These are phyloP conservation scores for Drosophila koepferae DNA, from an alignment of 2,888 invertebrate genomes.

Conservation along the genomic window DNA sequence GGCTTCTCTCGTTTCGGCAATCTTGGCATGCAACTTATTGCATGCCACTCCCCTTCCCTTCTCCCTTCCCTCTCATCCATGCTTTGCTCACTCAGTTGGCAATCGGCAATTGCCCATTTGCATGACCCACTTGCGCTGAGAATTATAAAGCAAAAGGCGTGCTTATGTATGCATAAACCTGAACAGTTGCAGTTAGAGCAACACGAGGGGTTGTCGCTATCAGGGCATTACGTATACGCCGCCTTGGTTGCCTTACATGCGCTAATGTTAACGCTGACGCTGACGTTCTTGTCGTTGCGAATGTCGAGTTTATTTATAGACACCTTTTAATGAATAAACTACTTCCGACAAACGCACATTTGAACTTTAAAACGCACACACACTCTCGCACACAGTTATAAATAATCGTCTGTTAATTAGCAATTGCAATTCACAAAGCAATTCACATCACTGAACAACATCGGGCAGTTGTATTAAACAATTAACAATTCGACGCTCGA, in stretches of 20 bases:
- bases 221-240: conserved; percentile 65
- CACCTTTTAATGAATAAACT: conserved; percentile 58
- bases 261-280: conserved; percentile 15
- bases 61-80: background rate
- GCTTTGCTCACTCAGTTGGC: conserved; percentile 12
- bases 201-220: conserved; percentile 30
- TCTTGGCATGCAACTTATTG: conserved; percentile 36
- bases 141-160: conserved; percentile 36
- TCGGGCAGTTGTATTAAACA: background rate
- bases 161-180: conserved; percentile 37
- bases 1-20: conserved; percentile 56
- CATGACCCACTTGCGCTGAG: conserved; percentile 63
- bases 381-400: conserved; percentile 35
- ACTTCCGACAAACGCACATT: conserved; percentile 73
- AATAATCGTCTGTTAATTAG: conserved; percentile 55
- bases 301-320: conserved; percentile 62
- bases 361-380: conserved; percentile 57
- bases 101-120: conserved; percentile 47
- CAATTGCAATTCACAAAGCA: conserved; percentile 44
- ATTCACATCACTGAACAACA: conserved; percentile 15
- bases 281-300: conserved; percentile 42
- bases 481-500: conserved; percentile 12
- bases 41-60: background rate
- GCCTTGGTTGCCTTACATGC: conserved; percentile 28
- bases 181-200: conserved; percentile 9